Percentiles rank a stretch among this genome's conserved stretches.
Evolutionary conservation across 2,888 invertebrate genomes (phyloP).

Genomic region (Blomia tropicalis): DNA sequence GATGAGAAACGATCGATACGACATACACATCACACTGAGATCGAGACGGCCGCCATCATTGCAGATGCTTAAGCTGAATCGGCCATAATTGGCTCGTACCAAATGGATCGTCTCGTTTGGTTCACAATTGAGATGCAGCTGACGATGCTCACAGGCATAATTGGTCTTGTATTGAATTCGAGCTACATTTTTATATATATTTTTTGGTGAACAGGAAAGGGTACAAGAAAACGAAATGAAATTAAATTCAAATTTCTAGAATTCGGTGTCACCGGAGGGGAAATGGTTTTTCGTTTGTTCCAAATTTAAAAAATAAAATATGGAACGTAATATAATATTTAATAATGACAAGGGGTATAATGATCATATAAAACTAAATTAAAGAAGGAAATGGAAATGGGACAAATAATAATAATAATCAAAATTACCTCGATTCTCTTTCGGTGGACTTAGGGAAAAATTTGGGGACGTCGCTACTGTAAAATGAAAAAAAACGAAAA

Average conservation of each 20-base stretch:
- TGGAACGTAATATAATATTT: not conserved
- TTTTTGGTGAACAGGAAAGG: not conserved
- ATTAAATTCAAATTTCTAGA: too few relatives aligned
- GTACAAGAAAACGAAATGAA: not conserved
- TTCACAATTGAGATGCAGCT: constrained; percentile 67
- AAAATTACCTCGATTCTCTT: constrained; percentile 22
- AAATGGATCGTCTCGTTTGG: constrained; percentile 76
- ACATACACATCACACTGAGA: constrained; percentile 92
- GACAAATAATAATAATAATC: not conserved
- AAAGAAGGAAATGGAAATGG: not conserved
- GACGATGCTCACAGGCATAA: constrained; percentile 84
- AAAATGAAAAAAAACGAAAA: constrained; percentile 15
- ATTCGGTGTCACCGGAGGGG: not conserved
- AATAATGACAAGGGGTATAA: constrained; percentile 8
- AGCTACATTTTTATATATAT: constrained; percentile 10
- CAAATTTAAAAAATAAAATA: too few relatives aligned
- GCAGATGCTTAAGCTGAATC: constrained; percentile 81
- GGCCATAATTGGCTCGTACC: constrained; percentile 81
- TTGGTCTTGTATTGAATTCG: constrained; percentile 55
- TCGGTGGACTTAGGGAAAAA: constrained; percentile 24
- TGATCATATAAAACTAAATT: not conserved
- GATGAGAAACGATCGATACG: constrained; percentile 66
- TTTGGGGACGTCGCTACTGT: constrained; percentile 20
- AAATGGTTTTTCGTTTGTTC: not conserved
- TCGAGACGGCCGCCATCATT: constrained; percentile 90